Evolutionary conservation across 2,888 invertebrate species (phyloP), one percentile per base, ranked within the genome.

Genomic region (Sarcophaga subvicina): DNA sequence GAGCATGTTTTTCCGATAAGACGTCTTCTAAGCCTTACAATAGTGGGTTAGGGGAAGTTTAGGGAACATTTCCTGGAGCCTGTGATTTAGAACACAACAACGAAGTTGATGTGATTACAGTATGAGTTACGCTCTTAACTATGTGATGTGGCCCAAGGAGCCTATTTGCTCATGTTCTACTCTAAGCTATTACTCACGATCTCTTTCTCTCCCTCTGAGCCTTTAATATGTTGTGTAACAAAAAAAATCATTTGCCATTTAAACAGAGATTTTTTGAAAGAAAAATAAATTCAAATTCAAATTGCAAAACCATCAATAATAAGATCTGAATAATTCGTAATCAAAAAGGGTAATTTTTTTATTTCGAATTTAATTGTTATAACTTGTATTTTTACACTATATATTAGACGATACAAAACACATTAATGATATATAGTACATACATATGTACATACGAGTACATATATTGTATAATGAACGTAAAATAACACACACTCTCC

Each of bases 271-370:
- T 54, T 67, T 49, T 69, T 75, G 70, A 11, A 54, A 12, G 70
- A 5, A 10, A 80, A 73, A 75, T 37, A 37, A 37, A 37, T 37
- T 37, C 37, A 37, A 37, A 37, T 37, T 37, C 54, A 54, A 54
- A 14, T 14, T 14, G 17, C 14, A 12, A 54, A 14, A 54, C 54
- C 54, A 54, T 69, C 76, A 84, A 70, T 62, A 47, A 82, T 71
- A 86, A 87, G 87, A 85, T 87, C 85, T 85, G 82, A 88, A 86
- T 76, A 84, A 87, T 81, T 80, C 87, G 88, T 88, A 88, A 88
- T 82, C 88, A 87, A 87, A 88, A 88, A 89, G 88, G 89, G 89
- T 88, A 88, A 89, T 88, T 89, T 89, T 88, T 64, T 83, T 77
- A 59, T 75, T 78, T 81, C 25, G 72, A 70, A 83, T 87, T 82